Evolutionary conservation across 2,113 vertebrate species (phyloP).

Genomic region (Climacteris rufus): DNA sequence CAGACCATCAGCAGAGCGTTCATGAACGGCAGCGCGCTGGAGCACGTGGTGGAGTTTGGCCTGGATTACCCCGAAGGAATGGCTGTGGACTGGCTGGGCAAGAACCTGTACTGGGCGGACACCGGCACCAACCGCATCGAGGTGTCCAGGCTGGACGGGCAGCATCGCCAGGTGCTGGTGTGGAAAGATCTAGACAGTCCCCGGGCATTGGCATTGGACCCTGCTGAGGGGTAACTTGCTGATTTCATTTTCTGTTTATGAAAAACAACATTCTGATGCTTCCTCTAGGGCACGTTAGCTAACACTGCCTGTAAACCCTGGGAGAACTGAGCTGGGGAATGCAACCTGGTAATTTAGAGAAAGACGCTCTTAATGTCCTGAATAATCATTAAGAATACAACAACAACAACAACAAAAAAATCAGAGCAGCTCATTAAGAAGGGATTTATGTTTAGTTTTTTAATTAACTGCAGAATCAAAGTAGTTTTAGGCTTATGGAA

Average conservation of each 20-base stretch:
- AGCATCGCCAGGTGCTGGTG: conserved; percentile 92
- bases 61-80: conserved; percentile 97
- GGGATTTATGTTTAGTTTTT: conserved; percentile 39
- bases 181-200: conserved; percentile 98
- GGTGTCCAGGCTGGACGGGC: conserved; percentile 92
- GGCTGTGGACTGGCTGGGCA: conserved; percentile 97
- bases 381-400: conserved; percentile 24
- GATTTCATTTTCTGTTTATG: background rate
- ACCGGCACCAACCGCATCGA: conserved; percentile 95
- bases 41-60: conserved; percentile 94
- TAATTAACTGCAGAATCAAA: conserved; percentile 43
- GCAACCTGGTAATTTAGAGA: conserved; percentile 3
- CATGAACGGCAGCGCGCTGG: conserved; percentile 95
- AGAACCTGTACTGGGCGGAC: conserved; percentile 97
- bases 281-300: background rate
- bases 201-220: conserved; percentile 88
- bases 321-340: conserved; percentile 18
- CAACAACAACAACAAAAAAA: background rate
- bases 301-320: background rate
- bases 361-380: background rate
- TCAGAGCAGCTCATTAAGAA: conserved; percentile 17
- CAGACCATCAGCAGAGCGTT: conserved; percentile 97
- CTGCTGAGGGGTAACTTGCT: conserved; percentile 85
- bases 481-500: conserved; percentile 4
- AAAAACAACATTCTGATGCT: background rate